phyloP scores from a whole-genome alignment of 2,113 vertebrate genomes.

The Mus pahari region DNA sequence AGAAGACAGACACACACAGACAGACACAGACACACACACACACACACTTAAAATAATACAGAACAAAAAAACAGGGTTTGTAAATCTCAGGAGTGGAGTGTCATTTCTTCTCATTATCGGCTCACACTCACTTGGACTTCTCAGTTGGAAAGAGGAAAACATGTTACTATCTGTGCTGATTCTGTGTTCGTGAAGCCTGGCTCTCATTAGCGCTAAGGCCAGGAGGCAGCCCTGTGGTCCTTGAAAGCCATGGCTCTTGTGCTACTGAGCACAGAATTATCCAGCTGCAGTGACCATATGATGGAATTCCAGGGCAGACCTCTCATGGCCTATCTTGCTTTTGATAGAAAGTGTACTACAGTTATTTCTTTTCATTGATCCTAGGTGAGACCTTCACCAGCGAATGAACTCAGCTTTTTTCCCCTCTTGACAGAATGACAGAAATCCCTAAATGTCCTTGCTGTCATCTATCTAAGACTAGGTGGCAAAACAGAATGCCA shows the following conservation, averaged over 20 bases:
- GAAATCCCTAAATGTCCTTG: background rate
- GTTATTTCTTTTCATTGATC: conserved; percentile 61
- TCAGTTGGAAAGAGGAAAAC: background rate
- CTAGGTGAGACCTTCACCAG: conserved; percentile 4
- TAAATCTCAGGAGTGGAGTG: background rate
- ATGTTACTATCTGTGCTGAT: background rate
- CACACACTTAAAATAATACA: background rate
- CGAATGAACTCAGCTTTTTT: conserved; percentile 40
- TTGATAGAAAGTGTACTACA: background rate
- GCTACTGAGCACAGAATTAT: background rate
- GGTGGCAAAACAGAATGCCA: background rate
- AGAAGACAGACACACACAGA: background rate
- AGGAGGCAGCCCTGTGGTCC: background rate
- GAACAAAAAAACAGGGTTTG: no score
- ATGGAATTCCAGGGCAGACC: background rate
- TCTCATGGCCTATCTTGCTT: background rate
- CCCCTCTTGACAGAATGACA: conserved; percentile 3
- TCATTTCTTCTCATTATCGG: background rate
- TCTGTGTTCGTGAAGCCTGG: background rate
- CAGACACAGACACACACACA: background rate
- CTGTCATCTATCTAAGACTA: background rate
- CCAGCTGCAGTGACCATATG: background rate
- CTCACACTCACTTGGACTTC: background rate
- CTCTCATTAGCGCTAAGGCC: background rate
- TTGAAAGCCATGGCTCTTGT: background rate